Base-by-base conservation (phyloP, 2,888 invertebrate species). In the Coelopa pilipes region DNA sequence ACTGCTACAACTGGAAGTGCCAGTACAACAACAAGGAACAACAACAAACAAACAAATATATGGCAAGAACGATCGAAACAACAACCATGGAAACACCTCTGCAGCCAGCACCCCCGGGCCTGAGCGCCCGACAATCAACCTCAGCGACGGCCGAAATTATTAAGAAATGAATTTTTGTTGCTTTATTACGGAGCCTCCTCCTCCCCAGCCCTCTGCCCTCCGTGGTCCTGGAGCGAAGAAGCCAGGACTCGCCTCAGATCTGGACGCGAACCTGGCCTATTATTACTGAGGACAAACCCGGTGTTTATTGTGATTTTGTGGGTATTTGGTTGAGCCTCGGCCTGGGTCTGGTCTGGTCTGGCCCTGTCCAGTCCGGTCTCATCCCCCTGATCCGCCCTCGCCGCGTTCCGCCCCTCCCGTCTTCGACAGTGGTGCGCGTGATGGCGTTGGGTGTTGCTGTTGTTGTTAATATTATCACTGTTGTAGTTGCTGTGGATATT, bases 151-250 rank as follows among this genome's bases (percentile, higher is more conserved):
- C 65, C 55, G 47, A 34, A 34, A 34, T 76, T 76, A 77, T 77
- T 75, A 77, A 75, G 76, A 75, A 78, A 76, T 77, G 76, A 77
- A 75, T 75, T 76, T 76, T 78, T 75, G 76, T 77, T 77, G 72
- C 75, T 78, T 77, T 77, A 76, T 77, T 77, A 76, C 46, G 67
- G 46, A 46, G 45, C 46, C 50, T n/a, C 19, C 15, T 59, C 34
- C 45, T 17, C n/a, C 34, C n/a, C 34, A 4, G 34, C 34, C 55
- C 45, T 45, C 17, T 57, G 65, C 49, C 49, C 34, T 34, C 34
- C 34, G 34, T 9, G 53, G 2, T 4, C 15, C 53, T 5, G n/a
- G 53, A 53, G 53, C 53, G 3, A 7, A 53, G 15, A 53, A 1
- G n/a, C 53, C 53, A 5, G 53, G 15, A 53, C 15, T 53, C 53